phyloP scores from a whole-genome alignment of 2,797 vertebrate species.

The Xenops minutus region DNA sequence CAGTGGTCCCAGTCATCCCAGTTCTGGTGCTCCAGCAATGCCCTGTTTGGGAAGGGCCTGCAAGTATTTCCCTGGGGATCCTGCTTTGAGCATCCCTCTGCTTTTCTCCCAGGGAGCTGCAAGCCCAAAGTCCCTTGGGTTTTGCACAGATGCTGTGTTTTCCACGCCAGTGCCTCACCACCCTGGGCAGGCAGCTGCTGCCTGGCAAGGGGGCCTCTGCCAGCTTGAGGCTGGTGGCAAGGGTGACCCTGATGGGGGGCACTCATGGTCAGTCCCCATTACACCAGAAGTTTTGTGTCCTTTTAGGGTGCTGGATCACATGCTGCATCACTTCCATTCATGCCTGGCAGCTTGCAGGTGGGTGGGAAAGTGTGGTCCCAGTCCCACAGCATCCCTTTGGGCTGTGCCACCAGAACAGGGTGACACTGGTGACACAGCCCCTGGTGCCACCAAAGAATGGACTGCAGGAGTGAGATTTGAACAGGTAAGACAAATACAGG shows the following conservation, averaged over 20 bases:
- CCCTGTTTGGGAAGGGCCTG: fast-evolving
- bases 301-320: neutral
- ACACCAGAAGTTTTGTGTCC: neutral
- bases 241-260: neutral
- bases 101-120: neutral
- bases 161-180: neutral
- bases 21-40: fast-evolving
- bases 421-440: neutral
- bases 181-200: neutral
- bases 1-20: neutral
- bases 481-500: neutral
- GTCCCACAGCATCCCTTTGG: neutral
- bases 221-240: neutral
- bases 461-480: neutral
- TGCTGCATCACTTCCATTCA: neutral
- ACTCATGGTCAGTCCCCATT: fast-evolving
- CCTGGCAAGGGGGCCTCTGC: neutral
- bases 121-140: neutral
- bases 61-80: neutral
- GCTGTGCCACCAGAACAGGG: neutral
- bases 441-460: neutral
- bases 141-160: neutral
- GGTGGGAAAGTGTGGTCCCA: neutral
- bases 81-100: neutral
- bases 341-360: fast-evolving